Evolutionary conservation across 2,888 invertebrate genomes (phyloP), one percentile per base, ranked within the genome.

Genomic region (Nebria salina): DNA sequence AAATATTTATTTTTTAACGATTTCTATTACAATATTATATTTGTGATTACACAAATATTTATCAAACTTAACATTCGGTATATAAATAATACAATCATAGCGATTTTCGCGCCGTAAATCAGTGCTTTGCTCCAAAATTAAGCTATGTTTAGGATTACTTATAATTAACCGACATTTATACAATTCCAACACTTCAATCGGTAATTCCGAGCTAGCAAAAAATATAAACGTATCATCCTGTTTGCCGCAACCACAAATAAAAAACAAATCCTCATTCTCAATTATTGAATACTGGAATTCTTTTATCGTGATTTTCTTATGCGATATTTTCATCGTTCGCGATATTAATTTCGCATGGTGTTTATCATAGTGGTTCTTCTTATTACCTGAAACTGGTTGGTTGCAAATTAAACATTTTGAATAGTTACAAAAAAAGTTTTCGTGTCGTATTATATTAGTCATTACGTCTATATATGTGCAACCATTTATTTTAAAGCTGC

Each of bases 351-450:
- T 68, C 20, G 15, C 15, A 1, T 68, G 68, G 5, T 26, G 68
- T 68, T 5, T 68, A 25, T 68, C 68, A 13, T 68, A 68, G 13
- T 68, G 68, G 2, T 68, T 15, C 13, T 25, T 3, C 8, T 68
- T 68, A 9, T 15, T 25, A 25, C 13, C 15, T 6, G 68, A 15
- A 68, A 26, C 20, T 3, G 8, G 9, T 68, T 68, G 68, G 8
- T 15, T 68, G 25, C 68, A 68, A 68, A 68, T 68, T 6, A 68
- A 1, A 26, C 68, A 68, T 68, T 68, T 15, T 6, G 68, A 68
- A 68, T n/a, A 68, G 13, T 68, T 13, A 68, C 68, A 68, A 15
- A 68, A 68, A 9, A 25, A 68, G 13, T 68, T 68, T 15, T 68
- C 68, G 9, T 68, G 68, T 15, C 25, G 7, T 7, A 25, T 15